Evolutionary conservation across 2,797 vertebrate species (phyloP), one percentile per base, ranked within the genome.

Genomic region (Acomys russatus): DNA sequence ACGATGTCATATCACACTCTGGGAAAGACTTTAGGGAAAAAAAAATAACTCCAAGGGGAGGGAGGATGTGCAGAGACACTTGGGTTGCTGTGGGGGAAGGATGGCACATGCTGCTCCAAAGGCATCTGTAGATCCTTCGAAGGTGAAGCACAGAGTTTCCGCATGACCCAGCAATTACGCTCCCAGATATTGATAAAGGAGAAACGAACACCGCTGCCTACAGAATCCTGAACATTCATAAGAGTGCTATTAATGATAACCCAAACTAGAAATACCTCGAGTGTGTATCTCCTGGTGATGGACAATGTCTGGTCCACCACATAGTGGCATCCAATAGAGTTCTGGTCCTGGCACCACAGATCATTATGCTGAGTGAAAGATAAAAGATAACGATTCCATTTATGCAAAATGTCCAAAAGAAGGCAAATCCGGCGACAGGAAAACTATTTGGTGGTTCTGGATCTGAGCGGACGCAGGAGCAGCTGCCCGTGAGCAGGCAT

Each of bases 311-410:
- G 14, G 38, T 9, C 68, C 10, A 18, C 9, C 30, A 35, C 12
- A n/a, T 20, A 1, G 11, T 0, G 1, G 44, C 25, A 14, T n/a
- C 9, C 23, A 23, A 3, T 10, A 9, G 15, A 30, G n/a, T 23
- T 49, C 87, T 68, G 28, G 38, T 4, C 44, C 1, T 22, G 70
- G 20, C 4, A 1, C 23, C 8, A 59, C 59, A 14, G 30, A 20
- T 18, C 25, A 10, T 17, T 8, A 38, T 4, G 14, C 38, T 23
- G 30, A 76, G 28, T 20, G 59, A 28, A 38, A 28, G n/a, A 15
- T 3, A 2, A 12, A 38, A 9, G n/a, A n/a, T n/a, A n/a, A n/a
- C n/a, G n/a, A 76, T 11, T 44, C 59, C 17, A 0, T 18, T 6
- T 20, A 5, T 8, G 35, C 1, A n/a, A 49, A 20, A 35, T 86